phyloP scores from a whole-genome alignment of 2,797 vertebrate species.

The Megalops cyprinoides region DNA sequence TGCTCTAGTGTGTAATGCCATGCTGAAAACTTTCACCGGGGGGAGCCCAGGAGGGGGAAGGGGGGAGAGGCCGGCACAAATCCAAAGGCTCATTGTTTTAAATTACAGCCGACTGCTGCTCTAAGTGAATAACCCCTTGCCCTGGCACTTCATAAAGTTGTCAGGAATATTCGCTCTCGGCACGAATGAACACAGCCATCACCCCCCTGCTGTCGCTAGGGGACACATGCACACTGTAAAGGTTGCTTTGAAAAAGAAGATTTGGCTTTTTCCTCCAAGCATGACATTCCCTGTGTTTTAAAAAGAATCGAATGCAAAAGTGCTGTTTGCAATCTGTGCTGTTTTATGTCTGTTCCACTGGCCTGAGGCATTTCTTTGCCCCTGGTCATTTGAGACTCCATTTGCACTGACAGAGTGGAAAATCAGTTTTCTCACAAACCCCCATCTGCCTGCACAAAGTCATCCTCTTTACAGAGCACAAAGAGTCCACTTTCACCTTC shows the following conservation, averaged over 20 bases:
- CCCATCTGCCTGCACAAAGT: too few species aligned
- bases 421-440: not conserved
- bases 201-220: slow-evolving; percentile 29
- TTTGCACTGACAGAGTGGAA: not conserved
- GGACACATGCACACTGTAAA: slow-evolving; percentile 27
- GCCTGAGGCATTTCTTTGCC: not conserved
- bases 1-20: slow-evolving; percentile 87
- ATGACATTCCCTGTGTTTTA: slow-evolving; percentile 10
- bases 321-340: slow-evolving; percentile 3
- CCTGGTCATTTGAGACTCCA: not conserved
- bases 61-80: slow-evolving; percentile 51
- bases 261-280: not conserved
- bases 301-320: slow-evolving; percentile 20
- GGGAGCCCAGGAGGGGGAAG: slow-evolving; percentile 49
- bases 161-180: slow-evolving; percentile 50
- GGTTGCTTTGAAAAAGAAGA: slow-evolving; percentile 20
- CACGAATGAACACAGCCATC: slow-evolving; percentile 45
- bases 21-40: slow-evolving; percentile 74
- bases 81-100: slow-evolving; percentile 71
- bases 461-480: slow-evolving; percentile 45
- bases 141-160: slow-evolving; percentile 66
- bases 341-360: not conserved
- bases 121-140: slow-evolving; percentile 74
- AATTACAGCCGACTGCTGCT: slow-evolving; percentile 70
- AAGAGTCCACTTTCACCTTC: too few species aligned